A percentile compares a stretch with the other conserved stretches of the same genome.
Evolutionary conservation across 1,140 invertebrate genomes (phyloP).

Genomic region (Epicauta chinensis): DNA sequence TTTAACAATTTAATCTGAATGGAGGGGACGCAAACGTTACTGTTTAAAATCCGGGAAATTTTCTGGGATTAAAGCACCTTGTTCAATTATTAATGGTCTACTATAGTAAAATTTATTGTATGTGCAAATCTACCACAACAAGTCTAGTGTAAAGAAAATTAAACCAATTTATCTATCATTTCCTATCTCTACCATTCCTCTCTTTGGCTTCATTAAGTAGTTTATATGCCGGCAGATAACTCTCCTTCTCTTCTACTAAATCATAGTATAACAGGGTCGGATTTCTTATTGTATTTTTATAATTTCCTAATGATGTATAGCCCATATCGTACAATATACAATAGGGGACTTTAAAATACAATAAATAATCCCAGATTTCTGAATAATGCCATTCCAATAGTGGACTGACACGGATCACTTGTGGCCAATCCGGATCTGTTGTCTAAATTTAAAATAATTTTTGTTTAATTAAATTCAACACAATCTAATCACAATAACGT

Average conservation of each 20-base stretch:
- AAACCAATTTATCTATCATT: no score
- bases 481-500: constrained; percentile 24
- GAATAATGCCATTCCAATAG: constrained; percentile 84
- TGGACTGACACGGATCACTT: constrained; percentile 79
- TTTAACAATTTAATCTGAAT: no score
- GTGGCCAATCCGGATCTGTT: constrained; percentile 84
- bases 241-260: constrained; percentile 42
- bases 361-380: constrained; percentile 84
- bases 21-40: no score
- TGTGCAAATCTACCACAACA: no score
- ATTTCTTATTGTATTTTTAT: constrained; percentile 73
- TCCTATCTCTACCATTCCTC: constrained; percentile 58
- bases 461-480: constrained; percentile 11
- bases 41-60: no score
- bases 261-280: constrained; percentile 55
- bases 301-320: constrained; percentile 81
- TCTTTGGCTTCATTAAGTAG: constrained; percentile 64
- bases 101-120: no score
- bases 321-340: constrained; percentile 84
- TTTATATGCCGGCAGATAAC: constrained; percentile 73
- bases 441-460: constrained; percentile 47
- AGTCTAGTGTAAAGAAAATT: no score
- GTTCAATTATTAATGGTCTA: no score
- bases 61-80: no score
- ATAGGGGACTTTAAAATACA: constrained; percentile 72